Evolutionary conservation across 2,797 vertebrate species (phyloP).

Genomic region (Echeneis naucrates): DNA sequence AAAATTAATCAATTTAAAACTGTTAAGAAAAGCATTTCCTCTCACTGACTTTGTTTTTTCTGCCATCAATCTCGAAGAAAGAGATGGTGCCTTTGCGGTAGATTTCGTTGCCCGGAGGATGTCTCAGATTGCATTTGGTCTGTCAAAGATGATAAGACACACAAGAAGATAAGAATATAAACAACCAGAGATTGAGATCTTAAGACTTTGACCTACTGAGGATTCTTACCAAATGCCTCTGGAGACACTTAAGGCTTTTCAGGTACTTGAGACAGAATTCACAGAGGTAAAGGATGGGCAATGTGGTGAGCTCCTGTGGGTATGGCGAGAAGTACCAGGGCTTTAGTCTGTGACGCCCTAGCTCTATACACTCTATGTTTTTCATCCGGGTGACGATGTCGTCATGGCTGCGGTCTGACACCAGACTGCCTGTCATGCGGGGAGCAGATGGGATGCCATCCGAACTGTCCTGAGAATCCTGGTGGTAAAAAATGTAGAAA

Average conservation of each 20-base stretch:
- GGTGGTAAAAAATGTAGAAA: slow-evolving; percentile 26
- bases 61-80: slow-evolving; percentile 96
- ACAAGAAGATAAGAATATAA: slow-evolving; percentile 1
- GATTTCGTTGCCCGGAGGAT: slow-evolving; percentile 95
- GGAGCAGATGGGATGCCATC: slow-evolving; percentile 94
- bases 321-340: slow-evolving; percentile 98
- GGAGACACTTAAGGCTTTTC: slow-evolving; percentile 97
- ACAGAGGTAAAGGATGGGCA: slow-evolving; percentile 97
- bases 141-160: slow-evolving; percentile 57
- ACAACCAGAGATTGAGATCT: background rate
- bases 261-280: slow-evolving; percentile 99
- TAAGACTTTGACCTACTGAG: background rate
- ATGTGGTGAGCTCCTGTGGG: slow-evolving; percentile 93
- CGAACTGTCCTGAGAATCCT: slow-evolving; percentile 98
- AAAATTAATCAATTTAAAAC: background rate
- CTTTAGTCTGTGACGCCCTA: slow-evolving; percentile 95
- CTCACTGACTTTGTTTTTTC: slow-evolving; percentile 92
- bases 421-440: slow-evolving; percentile 95
- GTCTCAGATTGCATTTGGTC: slow-evolving; percentile 95
- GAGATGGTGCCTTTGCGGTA: slow-evolving; percentile 97
- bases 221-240: slow-evolving; percentile 92
- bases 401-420: slow-evolving; percentile 96
- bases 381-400: slow-evolving; percentile 98
- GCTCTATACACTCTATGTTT: slow-evolving; percentile 97
- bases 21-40: background rate